These are phyloP conservation scores for Ips nitidus DNA, from an alignment of 1,140 invertebrate genomes.

Conservation along the genomic window DNA sequence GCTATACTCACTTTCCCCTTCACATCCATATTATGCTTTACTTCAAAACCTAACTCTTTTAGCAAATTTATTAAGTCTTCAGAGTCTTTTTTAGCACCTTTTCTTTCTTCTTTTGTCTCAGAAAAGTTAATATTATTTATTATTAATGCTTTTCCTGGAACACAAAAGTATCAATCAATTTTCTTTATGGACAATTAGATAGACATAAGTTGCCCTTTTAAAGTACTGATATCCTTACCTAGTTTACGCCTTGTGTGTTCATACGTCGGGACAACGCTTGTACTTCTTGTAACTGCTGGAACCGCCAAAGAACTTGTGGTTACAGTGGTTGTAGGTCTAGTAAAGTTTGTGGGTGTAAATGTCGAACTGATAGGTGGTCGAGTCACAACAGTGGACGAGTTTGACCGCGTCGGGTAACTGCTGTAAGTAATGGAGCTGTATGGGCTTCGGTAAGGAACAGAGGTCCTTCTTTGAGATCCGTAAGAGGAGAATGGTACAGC, in stretches of 20 bases:
- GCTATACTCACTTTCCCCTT: conserved; percentile 16
- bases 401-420: no score
- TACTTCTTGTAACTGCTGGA: background rate
- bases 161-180: background rate
- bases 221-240: background rate
- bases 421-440: no score
- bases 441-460: no score
- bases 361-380: no score
- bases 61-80: conserved; percentile 57
- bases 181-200: background rate
- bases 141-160: conserved; percentile 57
- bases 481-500: no score
- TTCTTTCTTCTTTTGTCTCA: conserved; percentile 45
- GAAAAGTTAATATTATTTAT: conserved; percentile 59
- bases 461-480: no score
- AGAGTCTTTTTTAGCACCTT: conserved; percentile 56
- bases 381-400: no score
- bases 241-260: background rate
- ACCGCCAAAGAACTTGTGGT: background rate
- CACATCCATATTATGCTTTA: conserved; percentile 44
- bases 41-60: conserved; percentile 57
- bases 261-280: background rate
- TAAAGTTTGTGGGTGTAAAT: no score
- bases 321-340: background rate
- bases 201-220: no score